Conservation (phyloP, 2,113 vertebrate genomes). For the Ciconia maguari region DNA sequence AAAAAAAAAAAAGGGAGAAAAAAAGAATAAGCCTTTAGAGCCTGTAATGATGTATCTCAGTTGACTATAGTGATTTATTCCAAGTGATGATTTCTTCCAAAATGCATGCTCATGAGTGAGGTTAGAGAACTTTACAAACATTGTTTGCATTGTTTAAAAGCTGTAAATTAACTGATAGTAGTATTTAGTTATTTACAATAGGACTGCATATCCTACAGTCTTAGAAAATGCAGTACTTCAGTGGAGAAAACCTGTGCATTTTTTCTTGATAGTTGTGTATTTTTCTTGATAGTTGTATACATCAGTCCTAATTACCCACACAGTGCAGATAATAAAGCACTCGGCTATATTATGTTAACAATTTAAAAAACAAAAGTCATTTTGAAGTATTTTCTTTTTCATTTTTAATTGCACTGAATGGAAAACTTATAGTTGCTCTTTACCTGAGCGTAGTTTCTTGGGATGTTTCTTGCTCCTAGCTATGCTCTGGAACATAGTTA, state of each 20-base stretch:
- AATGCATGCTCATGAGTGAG: fast-evolving
- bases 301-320: background rate
- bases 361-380: background rate
- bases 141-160: background rate
- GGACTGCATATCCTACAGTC: background rate
- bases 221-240: background rate
- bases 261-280: background rate
- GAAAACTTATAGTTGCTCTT: background rate
- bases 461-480: background rate
- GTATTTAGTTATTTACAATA: background rate
- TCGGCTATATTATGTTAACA: background rate
- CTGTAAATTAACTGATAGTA: background rate
- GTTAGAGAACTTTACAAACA: background rate
- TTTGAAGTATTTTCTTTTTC: background rate
- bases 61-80: background rate
- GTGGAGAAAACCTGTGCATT: background rate
- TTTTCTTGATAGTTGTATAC: background rate
- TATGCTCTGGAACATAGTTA: background rate
- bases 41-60: background rate
- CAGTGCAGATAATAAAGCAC: background rate
- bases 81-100: background rate
- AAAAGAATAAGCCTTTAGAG: background rate
- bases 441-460: background rate
- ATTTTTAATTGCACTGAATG: background rate
- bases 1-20: background rate